Evolutionary conservation across 2,888 invertebrate genomes (phyloP), one percentile per base, ranked within the genome.

Genomic region (Torymus auratus): DNA sequence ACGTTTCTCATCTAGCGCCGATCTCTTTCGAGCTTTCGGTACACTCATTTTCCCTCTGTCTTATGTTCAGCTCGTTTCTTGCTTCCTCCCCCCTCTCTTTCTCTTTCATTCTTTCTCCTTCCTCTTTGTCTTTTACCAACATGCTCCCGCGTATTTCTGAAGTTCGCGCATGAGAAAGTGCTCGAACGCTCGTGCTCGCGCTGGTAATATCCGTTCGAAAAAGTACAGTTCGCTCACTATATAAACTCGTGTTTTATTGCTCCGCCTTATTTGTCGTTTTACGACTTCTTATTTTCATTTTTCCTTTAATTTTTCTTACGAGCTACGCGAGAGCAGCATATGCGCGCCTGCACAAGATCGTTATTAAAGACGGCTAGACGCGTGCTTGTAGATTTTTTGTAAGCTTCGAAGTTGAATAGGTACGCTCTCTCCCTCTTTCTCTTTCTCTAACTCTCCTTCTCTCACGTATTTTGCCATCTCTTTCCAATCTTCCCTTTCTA

Each of bases 101-200:
- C 67, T 17, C 23, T 15, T 41, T n/a, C 61, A 72, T 41, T 68
- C 53, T 60, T 65, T 83, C 28, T 67, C 68, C 64, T 60, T 62
- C 76, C 82, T 83, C 65, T 78, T 41, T 70, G 11, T 41, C 58
- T 41, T 10, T 20, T 52, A n/a, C 20, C n/a, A 41, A 17, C 41
- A 11, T 50, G 20, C 62, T 23, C 41, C 41, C 28, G 60, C 67
- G 67, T 70, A 58, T 78, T 82, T 81, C 83, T 84, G 86, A 88
- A 88, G 84, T 87, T 86, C 83, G 84, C 85, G 83, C 83, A 86
- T 85, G 84, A 86, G 86, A 86, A 87, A 85, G 86, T 81, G 82
- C 72, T 50, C 82, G 41, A 41, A 41, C 41, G 41, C 7, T 41
- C 41, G 41, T 41, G 75, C 83, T 78, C 81, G 75, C 80, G 81